Evolutionary conservation across 2,888 invertebrate genomes (phyloP).

Genomic region (Noctuana brunneofusca): DNA sequence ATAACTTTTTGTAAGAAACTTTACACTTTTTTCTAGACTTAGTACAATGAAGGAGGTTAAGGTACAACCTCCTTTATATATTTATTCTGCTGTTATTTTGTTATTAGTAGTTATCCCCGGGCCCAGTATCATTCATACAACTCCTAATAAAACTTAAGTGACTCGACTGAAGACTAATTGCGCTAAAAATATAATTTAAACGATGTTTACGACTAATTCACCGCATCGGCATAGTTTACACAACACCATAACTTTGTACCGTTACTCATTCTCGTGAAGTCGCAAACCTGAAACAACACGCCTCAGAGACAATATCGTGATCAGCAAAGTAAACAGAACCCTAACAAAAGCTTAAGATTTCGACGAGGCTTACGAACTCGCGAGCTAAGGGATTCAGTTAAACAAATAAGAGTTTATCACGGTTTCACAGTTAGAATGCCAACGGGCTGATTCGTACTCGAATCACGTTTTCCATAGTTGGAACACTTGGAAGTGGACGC

Average conservation of each 20-base stretch:
- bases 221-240: background rate
- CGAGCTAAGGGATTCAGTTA: slow-evolving; percentile 26
- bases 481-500: slow-evolving; percentile 14
- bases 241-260: background rate
- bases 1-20: no score
- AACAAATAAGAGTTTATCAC: slow-evolving; percentile 29
- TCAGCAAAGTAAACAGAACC: slow-evolving; percentile 20
- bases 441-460: slow-evolving; percentile 5
- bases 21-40: background rate
- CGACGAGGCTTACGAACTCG: slow-evolving; percentile 13
- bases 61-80: no score
- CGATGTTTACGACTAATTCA: background rate
- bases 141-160: no score
- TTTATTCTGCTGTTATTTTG: no score
- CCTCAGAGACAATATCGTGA: slow-evolving; percentile 13
- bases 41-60: no score
- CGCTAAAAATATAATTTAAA: no score
- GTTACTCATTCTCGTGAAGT: slow-evolving; percentile 2
- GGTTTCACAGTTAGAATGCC: slow-evolving; percentile 12
- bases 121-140: no score
- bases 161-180: no score
- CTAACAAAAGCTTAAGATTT: slow-evolving; percentile 21
- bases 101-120: no score
- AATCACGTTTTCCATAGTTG: slow-evolving; percentile 13
- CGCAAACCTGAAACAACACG: slow-evolving; percentile 17